phyloP scores from a whole-genome alignment of 2,888 invertebrate species.

The Choreutis nemorana region DNA sequence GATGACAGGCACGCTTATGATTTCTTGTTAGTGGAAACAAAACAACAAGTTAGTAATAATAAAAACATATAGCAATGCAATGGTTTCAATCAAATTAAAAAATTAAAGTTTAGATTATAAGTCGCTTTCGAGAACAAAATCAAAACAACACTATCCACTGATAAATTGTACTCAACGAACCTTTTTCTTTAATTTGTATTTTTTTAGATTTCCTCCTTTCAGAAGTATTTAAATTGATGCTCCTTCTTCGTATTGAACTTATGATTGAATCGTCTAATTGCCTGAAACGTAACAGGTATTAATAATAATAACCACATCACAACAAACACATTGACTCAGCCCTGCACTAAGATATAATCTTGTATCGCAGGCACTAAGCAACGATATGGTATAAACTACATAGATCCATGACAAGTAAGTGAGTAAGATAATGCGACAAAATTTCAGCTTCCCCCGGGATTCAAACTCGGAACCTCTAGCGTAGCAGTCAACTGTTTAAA shows the following conservation, averaged over 20 bases:
- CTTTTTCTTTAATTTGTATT: slow-evolving; percentile 73
- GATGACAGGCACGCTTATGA: slow-evolving; percentile 28
- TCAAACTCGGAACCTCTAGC: too few species aligned
- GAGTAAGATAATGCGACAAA: neutral
- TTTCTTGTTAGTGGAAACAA: slow-evolving; percentile 41
- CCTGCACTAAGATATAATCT: too few species aligned
- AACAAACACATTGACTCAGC: too few species aligned
- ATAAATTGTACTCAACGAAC: slow-evolving; percentile 35
- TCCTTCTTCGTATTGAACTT: slow-evolving; percentile 73
- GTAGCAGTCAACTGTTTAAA: too few species aligned
- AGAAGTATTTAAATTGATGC: slow-evolving; percentile 51
- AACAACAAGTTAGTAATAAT: neutral
- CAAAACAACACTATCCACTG: slow-evolving; percentile 1
- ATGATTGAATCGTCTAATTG: slow-evolving; percentile 74
- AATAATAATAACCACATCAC: too few species aligned
- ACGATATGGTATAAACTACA: too few species aligned
- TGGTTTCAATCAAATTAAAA: neutral
- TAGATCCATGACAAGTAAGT: too few species aligned
- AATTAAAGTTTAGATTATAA: slow-evolving; percentile 1
- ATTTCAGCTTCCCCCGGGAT: too few species aligned
- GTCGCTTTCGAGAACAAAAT: neutral
- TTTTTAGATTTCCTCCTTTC: slow-evolving; percentile 79
- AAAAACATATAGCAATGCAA: slow-evolving; percentile 1
- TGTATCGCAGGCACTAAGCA: too few species aligned
- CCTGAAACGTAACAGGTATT: too few species aligned